phyloP scores from a whole-genome alignment of 2,888 invertebrate species.

The Xestia xanthographa region DNA sequence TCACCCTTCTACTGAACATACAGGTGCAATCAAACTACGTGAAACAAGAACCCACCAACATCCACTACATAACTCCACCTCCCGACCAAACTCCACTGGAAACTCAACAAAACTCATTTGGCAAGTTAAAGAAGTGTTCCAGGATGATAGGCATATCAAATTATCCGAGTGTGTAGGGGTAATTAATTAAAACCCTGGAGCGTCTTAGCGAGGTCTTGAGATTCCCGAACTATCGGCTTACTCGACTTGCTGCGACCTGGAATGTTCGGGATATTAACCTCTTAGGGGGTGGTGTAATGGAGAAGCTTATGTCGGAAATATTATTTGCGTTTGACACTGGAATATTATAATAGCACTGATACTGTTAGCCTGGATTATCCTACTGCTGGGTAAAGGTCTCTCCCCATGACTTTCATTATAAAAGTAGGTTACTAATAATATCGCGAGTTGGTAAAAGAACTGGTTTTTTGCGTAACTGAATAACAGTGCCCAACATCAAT shows the following conservation, averaged over 20 bases:
- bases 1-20: too few relatives aligned
- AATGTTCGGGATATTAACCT: conserved; percentile 82
- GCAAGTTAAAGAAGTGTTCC: conserved; percentile 56
- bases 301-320: neutral
- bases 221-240: conserved; percentile 83
- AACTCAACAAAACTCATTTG: conserved; percentile 60
- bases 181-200: conserved; percentile 79
- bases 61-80: conserved; percentile 12
- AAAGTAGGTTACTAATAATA: neutral
- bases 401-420: too few relatives aligned
- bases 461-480: neutral
- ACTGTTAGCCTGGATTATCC: too few relatives aligned
- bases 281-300: conserved; percentile 26
- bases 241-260: conserved; percentile 81
- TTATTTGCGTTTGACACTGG: neutral
- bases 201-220: conserved; percentile 78
- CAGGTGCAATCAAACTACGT: conserved; percentile 6
- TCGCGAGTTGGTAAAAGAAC: too few relatives aligned
- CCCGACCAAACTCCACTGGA: conserved; percentile 27
- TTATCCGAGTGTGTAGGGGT: conserved; percentile 67
- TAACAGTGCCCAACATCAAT: neutral
- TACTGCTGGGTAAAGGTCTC: too few relatives aligned
- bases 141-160: conserved; percentile 65
- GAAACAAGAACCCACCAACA: conserved; percentile 7
- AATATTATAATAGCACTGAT: neutral